Base-by-base conservation (phyloP, 2,797 vertebrate genomes). In the Ctenopoma kingsleyae region DNA sequence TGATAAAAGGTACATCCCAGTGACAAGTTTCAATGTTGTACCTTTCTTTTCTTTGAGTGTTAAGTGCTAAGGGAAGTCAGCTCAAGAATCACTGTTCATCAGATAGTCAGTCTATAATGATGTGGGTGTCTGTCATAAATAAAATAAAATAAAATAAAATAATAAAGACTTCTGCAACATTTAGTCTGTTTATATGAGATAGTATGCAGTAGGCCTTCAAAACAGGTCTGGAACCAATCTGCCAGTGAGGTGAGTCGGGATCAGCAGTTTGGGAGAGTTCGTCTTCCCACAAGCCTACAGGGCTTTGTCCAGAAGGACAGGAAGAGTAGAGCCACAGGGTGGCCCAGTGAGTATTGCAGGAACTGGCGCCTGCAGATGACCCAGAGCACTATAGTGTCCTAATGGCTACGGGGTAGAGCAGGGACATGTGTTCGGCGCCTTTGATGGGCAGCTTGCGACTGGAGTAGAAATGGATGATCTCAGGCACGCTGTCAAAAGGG, bases 371-470 rank as follows among this genome's bases (percentile, higher is more conserved):
- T 80, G 70, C 76, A 62, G 71, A 51, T 5, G 59, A 67, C 74
- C 78, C 63, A 30, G 40, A 76, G 68, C 80, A 91, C 94, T 98
- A 98, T 91, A 99, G 94, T 93, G 97, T 97, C 90, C 97, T 96
- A 75, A 98, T 97, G 74, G 97, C 96, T 86, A 99, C 97, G 0
- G 98, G 98, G 92, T 98, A 99, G 16, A 99, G 96, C 91, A 99
- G 92, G 51, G 98, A 99, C 97, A 99, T 98, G 91, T 99, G 98
- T 87, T 99, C 98, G 0, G 98, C 98, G 16, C 98, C 97, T 91
- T 99, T 98, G 91, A 99, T 99, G 90, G 98, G 98, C 91, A 99
- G 94, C 94, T 99, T 99, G 92, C 96, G 97, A 87, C 96, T 99
- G 91, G 96, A 95, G 40, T 99, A 99, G 94, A 98, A 97, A 75